phyloP scores from a whole-genome alignment of 2,113 vertebrate species.

The Miniopterus natalensis region DNA sequence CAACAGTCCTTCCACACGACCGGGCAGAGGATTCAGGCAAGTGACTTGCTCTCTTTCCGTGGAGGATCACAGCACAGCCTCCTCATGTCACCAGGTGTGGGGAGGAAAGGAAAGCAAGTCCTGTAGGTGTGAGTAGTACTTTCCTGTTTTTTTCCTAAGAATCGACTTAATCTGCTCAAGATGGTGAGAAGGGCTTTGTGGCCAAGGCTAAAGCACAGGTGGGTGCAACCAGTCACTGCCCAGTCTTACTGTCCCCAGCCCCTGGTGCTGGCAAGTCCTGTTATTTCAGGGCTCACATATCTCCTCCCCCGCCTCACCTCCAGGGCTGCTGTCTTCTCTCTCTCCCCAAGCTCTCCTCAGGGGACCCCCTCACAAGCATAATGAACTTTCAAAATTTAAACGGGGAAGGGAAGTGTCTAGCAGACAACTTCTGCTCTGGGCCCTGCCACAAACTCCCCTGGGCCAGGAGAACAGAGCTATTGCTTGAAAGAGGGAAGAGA shows the following conservation, averaged over 20 bases:
- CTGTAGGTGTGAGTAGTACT: background rate
- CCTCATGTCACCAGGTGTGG: no score
- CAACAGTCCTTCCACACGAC: background rate
- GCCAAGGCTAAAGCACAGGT: background rate
- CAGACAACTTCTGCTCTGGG: background rate
- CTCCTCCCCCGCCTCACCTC: no score
- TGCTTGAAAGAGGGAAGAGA: background rate
- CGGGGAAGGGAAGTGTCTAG: background rate
- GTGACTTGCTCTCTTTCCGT: background rate
- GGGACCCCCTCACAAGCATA: background rate
- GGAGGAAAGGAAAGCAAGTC: no score
- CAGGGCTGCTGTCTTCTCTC: background rate
- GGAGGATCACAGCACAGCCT: background rate
- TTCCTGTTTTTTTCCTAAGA: background rate
- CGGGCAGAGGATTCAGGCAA: background rate
- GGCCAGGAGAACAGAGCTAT: background rate
- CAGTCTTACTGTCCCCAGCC: background rate
- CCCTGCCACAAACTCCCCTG: background rate
- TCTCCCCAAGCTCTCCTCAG: background rate
- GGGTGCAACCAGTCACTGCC: background rate
- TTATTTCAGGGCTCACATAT: background rate
- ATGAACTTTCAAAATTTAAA: background rate
- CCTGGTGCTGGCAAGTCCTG: no score
- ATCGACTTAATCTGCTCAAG: no score
- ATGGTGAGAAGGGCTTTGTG: background rate